Evolutionary conservation across 2,888 invertebrate genomes (phyloP).

Genomic region (Euclidia mi): DNA sequence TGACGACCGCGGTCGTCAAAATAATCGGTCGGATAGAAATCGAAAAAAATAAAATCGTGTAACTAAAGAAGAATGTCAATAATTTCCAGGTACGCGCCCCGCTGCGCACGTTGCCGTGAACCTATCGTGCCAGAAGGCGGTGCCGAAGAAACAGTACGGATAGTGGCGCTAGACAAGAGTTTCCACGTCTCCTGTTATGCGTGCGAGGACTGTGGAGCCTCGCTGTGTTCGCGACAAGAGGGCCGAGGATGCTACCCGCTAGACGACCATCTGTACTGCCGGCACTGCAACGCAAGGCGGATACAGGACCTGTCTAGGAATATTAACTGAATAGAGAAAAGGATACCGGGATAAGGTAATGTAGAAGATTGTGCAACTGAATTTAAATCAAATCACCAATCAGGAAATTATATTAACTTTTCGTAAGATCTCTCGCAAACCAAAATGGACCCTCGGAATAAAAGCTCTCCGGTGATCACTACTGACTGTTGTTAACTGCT

Average conservation of each 20-base stretch:
- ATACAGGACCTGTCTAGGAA: constrained; percentile 96
- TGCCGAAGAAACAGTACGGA: constrained; percentile 98
- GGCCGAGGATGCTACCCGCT: constrained; percentile 99
- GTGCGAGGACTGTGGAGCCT: constrained; percentile 98
- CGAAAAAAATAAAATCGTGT: too few species aligned
- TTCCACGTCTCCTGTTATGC: constrained; percentile 99
- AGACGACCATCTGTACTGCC: constrained; percentile 98
- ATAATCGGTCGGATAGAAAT: too few species aligned
- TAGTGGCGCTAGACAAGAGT: constrained; percentile 98
- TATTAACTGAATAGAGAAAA: constrained; percentile 78
- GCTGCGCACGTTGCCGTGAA: constrained; percentile 98
- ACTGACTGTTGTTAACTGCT: too few species aligned
- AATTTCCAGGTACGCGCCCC: constrained; percentile 94
- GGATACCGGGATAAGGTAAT: too few species aligned
- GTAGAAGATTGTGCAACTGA: too few species aligned
- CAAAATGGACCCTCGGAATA: too few species aligned
- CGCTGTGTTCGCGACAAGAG: constrained; percentile 97
- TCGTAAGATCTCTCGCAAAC: too few species aligned
- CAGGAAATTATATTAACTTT: too few species aligned
- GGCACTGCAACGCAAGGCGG: constrained; percentile 98
- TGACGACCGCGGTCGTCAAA: too few species aligned
- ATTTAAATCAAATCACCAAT: too few species aligned
- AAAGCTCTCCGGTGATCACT: too few species aligned
- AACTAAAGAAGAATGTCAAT: too few species aligned
- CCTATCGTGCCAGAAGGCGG: constrained; percentile 99